These are phyloP conservation scores for Spilogale gracilis DNA, from an alignment of 2,113 vertebrate species.

Conservation along the genomic window DNA sequence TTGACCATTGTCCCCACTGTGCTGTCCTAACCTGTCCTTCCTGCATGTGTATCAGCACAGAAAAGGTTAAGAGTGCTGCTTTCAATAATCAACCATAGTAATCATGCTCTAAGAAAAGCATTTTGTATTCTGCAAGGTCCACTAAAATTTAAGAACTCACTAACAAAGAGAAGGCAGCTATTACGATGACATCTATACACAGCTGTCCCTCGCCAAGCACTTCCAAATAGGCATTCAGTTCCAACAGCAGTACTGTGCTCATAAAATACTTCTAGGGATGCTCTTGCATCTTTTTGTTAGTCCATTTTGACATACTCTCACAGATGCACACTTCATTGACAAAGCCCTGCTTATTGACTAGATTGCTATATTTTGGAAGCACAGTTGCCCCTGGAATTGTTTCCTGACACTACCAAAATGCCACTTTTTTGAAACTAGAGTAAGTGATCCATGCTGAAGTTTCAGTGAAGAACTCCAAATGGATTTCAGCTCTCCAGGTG, in stretches of 20 bases:
- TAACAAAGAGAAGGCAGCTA: background rate
- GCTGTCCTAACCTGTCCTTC: background rate
- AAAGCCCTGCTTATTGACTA: background rate
- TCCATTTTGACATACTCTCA: background rate
- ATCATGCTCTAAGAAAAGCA: slow-evolving; percentile 48
- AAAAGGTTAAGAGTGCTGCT: slow-evolving; percentile 4
- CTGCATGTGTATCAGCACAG: background rate
- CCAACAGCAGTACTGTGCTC: background rate
- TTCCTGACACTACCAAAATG: background rate
- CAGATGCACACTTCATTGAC: background rate
- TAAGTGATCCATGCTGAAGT: slow-evolving; percentile 7
- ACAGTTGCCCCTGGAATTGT: slow-evolving; percentile 38
- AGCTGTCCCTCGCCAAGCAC: background rate
- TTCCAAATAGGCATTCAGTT: background rate
- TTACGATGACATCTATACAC: background rate
- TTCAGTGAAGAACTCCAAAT: slow-evolving; percentile 2
- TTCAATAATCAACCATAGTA: slow-evolving; percentile 73
- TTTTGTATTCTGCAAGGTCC: slow-evolving; percentile 54
- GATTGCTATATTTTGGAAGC: background rate
- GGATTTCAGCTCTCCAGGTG: background rate
- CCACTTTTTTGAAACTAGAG: slow-evolving; percentile 37
- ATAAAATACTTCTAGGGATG: background rate
- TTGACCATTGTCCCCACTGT: background rate
- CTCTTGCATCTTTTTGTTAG: background rate
- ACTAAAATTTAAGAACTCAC: slow-evolving; percentile 45